A percentile compares a stretch with the other conserved stretches of the same genome.
These are phyloP conservation scores for Pemphredon lugubris DNA, from an alignment of 2,888 invertebrate genomes.

Conservation along the genomic window DNA sequence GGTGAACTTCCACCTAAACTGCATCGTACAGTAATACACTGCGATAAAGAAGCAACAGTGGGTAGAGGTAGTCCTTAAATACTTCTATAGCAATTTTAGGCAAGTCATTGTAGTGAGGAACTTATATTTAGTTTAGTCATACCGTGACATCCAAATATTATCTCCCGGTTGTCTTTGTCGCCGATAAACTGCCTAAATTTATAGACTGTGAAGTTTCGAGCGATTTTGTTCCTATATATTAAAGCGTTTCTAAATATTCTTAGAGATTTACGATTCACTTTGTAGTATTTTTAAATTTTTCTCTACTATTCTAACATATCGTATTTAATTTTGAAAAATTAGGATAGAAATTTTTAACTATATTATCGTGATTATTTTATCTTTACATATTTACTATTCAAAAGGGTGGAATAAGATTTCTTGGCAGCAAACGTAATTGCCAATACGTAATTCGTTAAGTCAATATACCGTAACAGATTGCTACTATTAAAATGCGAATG, in stretches of 20 bases:
- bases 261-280: slow-evolving; percentile 23
- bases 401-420: too few species aligned
- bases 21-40: slow-evolving; percentile 14
- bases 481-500: too few species aligned
- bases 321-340: too few species aligned
- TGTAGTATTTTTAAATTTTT: slow-evolving; percentile 19
- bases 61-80: slow-evolving; percentile 19
- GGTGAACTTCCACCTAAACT: slow-evolving; percentile 38
- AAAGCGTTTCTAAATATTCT: slow-evolving; percentile 27
- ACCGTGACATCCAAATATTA: slow-evolving; percentile 1
- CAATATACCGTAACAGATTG: too few species aligned
- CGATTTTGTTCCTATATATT: slow-evolving; percentile 6
- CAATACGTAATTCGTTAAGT: too few species aligned
- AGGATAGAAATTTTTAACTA: too few species aligned
- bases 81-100: slow-evolving; percentile 19
- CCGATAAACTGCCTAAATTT: slow-evolving; percentile 12
- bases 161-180: slow-evolving; percentile 41
- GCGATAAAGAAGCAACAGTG: slow-evolving; percentile 10
- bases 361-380: too few species aligned
- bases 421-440: too few species aligned
- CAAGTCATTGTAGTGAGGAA: slow-evolving; percentile 8
- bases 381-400: too few species aligned
- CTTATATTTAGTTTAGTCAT: slow-evolving; percentile 21
- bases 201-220: slow-evolving; percentile 1
- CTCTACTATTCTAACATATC: too few species aligned